phyloP scores from a whole-genome alignment of 2,113 vertebrate species.

The Microtus pennsylvanicus region DNA sequence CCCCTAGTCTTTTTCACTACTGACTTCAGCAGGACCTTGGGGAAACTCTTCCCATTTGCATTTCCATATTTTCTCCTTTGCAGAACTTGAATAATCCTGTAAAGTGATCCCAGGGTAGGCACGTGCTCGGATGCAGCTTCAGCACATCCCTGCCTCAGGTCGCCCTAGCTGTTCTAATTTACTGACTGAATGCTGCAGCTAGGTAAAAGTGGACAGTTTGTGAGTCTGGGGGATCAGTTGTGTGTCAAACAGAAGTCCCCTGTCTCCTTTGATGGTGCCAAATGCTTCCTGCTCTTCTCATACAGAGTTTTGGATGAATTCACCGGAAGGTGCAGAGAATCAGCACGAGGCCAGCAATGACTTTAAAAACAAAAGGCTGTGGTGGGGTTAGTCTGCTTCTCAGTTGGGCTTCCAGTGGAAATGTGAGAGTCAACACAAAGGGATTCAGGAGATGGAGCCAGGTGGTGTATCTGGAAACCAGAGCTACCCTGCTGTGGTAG shows the following conservation, averaged over 20 bases:
- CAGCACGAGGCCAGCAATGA: not conserved
- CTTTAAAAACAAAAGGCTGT: not conserved
- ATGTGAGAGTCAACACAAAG: not conserved
- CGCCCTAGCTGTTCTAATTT: not conserved
- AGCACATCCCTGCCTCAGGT: not conserved
- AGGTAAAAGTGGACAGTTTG: slow-evolving; percentile 9
- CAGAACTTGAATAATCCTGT: slow-evolving; percentile 48
- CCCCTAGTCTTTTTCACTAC: not conserved
- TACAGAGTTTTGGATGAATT: slow-evolving; percentile 12
- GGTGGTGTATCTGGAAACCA: not conserved
- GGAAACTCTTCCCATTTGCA: slow-evolving; percentile 24
- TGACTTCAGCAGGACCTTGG: slow-evolving; percentile 8
- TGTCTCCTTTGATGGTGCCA: slow-evolving; percentile 2
- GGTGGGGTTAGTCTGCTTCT: not conserved
- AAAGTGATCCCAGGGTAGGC: slow-evolving; percentile 8
- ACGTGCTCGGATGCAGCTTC: not conserved
- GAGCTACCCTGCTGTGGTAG: not conserved
- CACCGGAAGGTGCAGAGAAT: not conserved
- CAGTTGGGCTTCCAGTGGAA: not conserved
- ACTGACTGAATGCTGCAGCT: slow-evolving; percentile 28
- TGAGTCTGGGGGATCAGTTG: slow-evolving; percentile 31
- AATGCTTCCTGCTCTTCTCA: slow-evolving; percentile 20
- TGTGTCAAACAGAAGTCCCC: slow-evolving; percentile 9
- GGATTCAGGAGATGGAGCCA: too few species aligned
- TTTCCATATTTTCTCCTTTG: slow-evolving; percentile 67